These are phyloP conservation scores for Ameiurus melas DNA, from an alignment of 2,113 vertebrate genomes.

Conservation along the genomic window DNA sequence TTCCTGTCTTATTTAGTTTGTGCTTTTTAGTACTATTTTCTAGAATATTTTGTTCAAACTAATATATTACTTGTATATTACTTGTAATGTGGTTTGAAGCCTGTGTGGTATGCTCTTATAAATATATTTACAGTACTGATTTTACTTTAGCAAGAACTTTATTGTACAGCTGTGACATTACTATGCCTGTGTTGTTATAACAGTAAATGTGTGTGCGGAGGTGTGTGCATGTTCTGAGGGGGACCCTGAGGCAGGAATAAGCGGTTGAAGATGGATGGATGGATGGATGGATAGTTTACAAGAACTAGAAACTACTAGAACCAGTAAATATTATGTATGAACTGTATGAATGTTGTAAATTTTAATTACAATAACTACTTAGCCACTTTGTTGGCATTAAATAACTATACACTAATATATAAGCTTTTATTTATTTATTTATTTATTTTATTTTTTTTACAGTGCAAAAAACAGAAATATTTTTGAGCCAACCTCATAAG, in stretches of 20 bases:
- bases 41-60: not conserved
- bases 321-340: no score
- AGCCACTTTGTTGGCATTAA: not conserved
- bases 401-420: not conserved
- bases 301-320: no score
- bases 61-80: not conserved
- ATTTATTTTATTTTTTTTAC: no score
- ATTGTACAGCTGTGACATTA: not conserved
- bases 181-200: not conserved
- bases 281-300: no score
- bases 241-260: no score
- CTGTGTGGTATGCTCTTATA: not conserved
- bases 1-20: not conserved
- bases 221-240: no score
- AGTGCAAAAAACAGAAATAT: no score
- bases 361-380: not conserved
- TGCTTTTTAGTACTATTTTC: not conserved
- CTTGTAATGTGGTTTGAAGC: not conserved
- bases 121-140: not conserved
- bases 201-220: no score
- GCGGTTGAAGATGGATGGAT: no score
- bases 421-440: no score
- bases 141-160: not conserved
- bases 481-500: not conserved
- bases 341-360: not conserved